These are phyloP conservation scores for Chaetogeoica ovagalla DNA, from an alignment of 2,888 invertebrate genomes.

Conservation along the genomic window DNA sequence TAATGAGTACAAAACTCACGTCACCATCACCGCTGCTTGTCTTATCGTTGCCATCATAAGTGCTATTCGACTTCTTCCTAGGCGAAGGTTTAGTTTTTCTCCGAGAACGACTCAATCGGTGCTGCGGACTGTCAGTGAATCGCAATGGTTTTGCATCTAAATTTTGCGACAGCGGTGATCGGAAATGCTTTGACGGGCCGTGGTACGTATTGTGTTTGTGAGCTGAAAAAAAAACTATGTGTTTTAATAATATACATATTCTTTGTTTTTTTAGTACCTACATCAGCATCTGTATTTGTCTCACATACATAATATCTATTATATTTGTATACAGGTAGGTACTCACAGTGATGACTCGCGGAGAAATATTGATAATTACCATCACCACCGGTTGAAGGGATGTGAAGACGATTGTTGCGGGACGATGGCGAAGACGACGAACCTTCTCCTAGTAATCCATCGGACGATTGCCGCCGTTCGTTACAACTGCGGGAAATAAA, in stretches of 20 bases:
- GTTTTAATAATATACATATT: neutral
- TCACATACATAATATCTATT: too few relatives aligned
- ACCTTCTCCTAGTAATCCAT: neutral
- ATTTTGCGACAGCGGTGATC: slow-evolving; percentile 65
- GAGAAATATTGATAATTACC: neutral
- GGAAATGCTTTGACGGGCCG: slow-evolving; percentile 77
- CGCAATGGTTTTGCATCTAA: slow-evolving; percentile 65
- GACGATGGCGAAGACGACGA: neutral
- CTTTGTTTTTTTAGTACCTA: neutral
- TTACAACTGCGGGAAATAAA: neutral
- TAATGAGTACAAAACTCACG: slow-evolving; percentile 56
- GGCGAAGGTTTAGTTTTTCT: slow-evolving; percentile 69
- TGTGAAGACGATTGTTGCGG: neutral
- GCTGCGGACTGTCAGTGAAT: slow-evolving; percentile 76
- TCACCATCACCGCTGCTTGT: slow-evolving; percentile 62
- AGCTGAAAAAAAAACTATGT: slow-evolving; percentile 58
- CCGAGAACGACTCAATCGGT: slow-evolving; percentile 65
- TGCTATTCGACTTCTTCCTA: slow-evolving; percentile 72
- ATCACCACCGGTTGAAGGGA: too few relatives aligned
- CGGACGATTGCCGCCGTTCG: neutral
- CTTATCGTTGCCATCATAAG: slow-evolving; percentile 65
- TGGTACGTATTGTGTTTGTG: slow-evolving; percentile 88
- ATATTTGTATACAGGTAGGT: neutral
- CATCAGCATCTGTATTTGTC: too few relatives aligned
- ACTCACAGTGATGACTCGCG: neutral